Evolutionary conservation across 2,888 invertebrate genomes (phyloP).

Genomic region (Gymnocheta viridis): DNA sequence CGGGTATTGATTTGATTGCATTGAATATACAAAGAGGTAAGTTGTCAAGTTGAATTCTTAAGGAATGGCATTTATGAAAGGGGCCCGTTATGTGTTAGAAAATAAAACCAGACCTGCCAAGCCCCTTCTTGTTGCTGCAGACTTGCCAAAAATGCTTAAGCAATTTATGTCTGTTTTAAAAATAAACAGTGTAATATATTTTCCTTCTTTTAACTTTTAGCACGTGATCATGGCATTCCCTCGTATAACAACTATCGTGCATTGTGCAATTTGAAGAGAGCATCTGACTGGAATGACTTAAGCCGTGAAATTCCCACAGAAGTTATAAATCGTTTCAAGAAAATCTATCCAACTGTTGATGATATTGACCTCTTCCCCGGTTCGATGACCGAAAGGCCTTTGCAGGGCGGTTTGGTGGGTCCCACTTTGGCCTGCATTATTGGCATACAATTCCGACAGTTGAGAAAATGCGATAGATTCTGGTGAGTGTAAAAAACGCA

Average conservation of each 20-base stretch:
- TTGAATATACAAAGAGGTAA: constrained; percentile 91
- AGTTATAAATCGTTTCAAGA: constrained; percentile 89
- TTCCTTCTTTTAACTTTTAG: constrained; percentile 76
- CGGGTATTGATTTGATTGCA: constrained; percentile 95
- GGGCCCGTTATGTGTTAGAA: too few relatives aligned
- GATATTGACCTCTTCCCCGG: constrained; percentile 98
- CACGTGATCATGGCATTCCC: constrained; percentile 93
- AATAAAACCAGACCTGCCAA: too few relatives aligned
- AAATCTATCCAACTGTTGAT: constrained; percentile 93
- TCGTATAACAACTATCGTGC: constrained; percentile 95
- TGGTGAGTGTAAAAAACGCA: constrained; percentile 84
- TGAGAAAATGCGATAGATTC: constrained; percentile 96
- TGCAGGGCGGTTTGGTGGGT: constrained; percentile 95
- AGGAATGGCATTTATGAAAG: too few relatives aligned
- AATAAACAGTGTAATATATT: constrained; percentile 33
- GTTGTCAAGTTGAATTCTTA: constrained; percentile 67
- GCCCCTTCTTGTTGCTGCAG: too few relatives aligned
- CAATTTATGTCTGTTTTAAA: too few relatives aligned
- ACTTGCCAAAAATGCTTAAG: too few relatives aligned
- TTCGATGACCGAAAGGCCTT: constrained; percentile 93
- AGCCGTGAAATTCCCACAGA: constrained; percentile 93
- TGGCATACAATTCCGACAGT: constrained; percentile 94
- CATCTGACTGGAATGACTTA: constrained; percentile 92
- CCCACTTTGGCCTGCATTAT: constrained; percentile 97
- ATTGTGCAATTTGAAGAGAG: constrained; percentile 93